Conservation (phyloP, 2,113 vertebrate species). For the Camelus bactrianus region DNA sequence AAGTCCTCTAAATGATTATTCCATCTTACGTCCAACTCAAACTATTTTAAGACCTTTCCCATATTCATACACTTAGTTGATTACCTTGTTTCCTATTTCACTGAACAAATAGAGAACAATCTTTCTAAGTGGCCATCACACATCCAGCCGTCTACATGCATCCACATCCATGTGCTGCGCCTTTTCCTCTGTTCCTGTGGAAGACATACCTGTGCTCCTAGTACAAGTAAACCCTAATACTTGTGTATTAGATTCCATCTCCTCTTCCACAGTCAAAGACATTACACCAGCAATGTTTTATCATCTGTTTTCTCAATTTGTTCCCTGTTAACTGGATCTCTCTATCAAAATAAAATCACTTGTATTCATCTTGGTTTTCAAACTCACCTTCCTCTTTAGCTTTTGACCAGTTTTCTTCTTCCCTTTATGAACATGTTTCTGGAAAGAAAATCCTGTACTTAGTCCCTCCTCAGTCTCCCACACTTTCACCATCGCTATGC, state of each 20-base stretch:
- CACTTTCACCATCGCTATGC: neutral
- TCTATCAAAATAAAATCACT: neutral
- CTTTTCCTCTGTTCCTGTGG: neutral
- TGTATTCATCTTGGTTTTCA: neutral
- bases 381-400: neutral
- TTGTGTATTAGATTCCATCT: neutral
- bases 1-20: neutral
- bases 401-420: neutral
- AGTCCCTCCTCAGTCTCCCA: neutral
- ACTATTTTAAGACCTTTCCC: neutral
- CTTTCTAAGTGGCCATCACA: neutral
- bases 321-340: neutral
- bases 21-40: neutral
- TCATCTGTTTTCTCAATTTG: neutral
- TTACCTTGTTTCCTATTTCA: neutral
- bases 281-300: neutral
- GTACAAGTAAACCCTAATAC: neutral
- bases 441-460: neutral
- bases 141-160: neutral
- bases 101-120: neutral
- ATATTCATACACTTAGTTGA: neutral
- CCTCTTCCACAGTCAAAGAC: neutral
- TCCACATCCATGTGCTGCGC: neutral
- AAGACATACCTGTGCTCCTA: neutral
- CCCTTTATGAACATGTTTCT: neutral